Percentiles rank a stretch among this genome's conserved stretches.
Conservation (phyloP, 2,797 vertebrate species). For the Characodon lateralis region DNA sequence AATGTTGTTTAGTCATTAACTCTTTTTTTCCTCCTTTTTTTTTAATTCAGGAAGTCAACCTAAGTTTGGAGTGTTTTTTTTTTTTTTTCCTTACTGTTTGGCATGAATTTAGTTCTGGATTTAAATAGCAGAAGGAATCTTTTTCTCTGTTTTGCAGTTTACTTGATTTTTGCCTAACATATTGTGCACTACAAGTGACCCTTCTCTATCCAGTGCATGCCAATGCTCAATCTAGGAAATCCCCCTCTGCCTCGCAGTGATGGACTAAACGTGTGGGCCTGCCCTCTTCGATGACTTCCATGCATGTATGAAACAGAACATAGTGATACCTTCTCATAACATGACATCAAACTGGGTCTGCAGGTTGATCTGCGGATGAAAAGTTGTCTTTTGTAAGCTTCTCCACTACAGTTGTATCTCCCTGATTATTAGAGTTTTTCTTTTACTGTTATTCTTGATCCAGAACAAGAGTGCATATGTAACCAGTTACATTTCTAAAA, state of each 20-base stretch:
- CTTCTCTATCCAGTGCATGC: slow-evolving; percentile 13
- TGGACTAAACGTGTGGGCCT: slow-evolving; percentile 16
- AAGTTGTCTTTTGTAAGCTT: slow-evolving; percentile 8
- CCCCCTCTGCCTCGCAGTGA: slow-evolving; percentile 35
- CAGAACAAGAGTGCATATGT: slow-evolving; percentile 2
- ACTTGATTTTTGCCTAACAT: slow-evolving; percentile 16
- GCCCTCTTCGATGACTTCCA: slow-evolving; percentile 27
- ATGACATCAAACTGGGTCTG: slow-evolving; percentile 11
- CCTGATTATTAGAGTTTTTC: neutral
- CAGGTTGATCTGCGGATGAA: slow-evolving; percentile 12
- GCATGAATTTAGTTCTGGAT: neutral
- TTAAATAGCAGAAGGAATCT: neutral
- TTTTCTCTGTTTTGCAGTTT: neutral
- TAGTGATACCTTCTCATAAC: neutral
- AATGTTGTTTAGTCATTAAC: no score
- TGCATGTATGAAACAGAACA: slow-evolving; percentile 4
- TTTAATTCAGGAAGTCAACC: no score
- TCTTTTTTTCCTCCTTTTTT: no score
- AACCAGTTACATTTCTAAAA: slow-evolving; percentile 8
- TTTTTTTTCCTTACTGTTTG: neutral
- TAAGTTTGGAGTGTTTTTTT: no score
- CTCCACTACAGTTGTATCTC: neutral
- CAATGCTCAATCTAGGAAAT: slow-evolving; percentile 60
- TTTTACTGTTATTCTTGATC: slow-evolving; percentile 12
- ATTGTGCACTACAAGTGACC: slow-evolving; percentile 23